phyloP scores from a whole-genome alignment of 2,113 vertebrate species.

The Mohoua ochrocephala region DNA sequence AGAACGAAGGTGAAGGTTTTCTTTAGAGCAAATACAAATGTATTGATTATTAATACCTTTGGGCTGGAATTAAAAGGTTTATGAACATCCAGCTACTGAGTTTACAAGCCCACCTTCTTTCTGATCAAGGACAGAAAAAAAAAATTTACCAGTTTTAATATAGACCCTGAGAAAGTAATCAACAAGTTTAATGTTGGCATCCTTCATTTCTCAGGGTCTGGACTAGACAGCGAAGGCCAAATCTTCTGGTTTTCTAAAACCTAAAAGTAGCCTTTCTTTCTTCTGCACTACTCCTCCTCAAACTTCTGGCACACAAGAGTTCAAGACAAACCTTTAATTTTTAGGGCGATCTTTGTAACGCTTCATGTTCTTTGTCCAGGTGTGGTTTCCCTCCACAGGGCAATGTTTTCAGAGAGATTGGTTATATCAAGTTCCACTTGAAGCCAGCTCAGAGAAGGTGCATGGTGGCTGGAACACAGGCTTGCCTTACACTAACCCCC shows the following conservation, averaged over 20 bases:
- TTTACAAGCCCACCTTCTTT: not conserved
- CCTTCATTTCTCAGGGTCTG: not conserved
- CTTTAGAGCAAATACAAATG: not conserved
- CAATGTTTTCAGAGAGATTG: not conserved
- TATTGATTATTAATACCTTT: not conserved
- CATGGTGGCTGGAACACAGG: not conserved
- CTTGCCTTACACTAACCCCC: not conserved
- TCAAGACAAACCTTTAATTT: not conserved
- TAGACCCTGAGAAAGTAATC: not conserved
- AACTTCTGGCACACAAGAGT: not conserved
- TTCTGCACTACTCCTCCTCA: not conserved
- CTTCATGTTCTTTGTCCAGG: not conserved
- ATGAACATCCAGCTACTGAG: not conserved
- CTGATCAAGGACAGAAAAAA: not conserved
- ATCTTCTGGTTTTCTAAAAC: not conserved
- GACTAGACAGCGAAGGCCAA: not conserved
- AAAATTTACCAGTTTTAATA: not conserved
- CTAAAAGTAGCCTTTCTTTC: not conserved
- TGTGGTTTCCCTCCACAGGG: not conserved
- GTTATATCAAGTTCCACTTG: not conserved
- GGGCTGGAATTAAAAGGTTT: not conserved
- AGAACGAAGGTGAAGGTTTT: not conserved
- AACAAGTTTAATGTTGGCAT: not conserved
- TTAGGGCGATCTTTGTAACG: not conserved
- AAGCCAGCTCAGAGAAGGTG: not conserved